Evolutionary conservation across 2,888 invertebrate genomes (phyloP).

Genomic region (Chydorus sphaericus): DNA sequence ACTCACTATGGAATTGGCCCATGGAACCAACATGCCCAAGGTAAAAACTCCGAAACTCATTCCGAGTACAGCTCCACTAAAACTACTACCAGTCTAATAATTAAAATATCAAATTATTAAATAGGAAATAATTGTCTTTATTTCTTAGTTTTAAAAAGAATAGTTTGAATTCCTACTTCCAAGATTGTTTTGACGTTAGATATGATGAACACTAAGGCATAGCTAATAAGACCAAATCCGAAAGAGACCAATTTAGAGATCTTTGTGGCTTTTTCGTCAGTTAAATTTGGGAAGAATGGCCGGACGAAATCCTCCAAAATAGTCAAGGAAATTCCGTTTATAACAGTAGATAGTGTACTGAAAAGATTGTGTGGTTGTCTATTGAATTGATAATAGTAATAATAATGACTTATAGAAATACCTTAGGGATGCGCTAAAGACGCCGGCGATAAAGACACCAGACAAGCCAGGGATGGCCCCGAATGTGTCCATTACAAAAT

Average conservation of each 20-base stretch:
- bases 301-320: conserved; percentile 72
- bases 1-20: conserved; percentile 60
- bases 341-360: too few relatives aligned
- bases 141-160: too few relatives aligned
- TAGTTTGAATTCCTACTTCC: too few relatives aligned
- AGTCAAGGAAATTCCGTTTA: too few relatives aligned
- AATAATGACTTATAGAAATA: conserved; percentile 26
- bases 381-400: background rate
- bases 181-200: conserved; percentile 74
- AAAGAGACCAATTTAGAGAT: conserved; percentile 55
- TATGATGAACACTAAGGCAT: conserved; percentile 68
- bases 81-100: too few relatives aligned
- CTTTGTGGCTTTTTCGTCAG: conserved; percentile 25
- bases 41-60: conserved; percentile 74
- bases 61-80: conserved; percentile 80
- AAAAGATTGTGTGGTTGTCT: too few relatives aligned
- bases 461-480: conserved; percentile 61
- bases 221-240: conserved; percentile 56
- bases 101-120: too few relatives aligned
- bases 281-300: conserved; percentile 34
- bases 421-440: conserved; percentile 92
- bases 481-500: conserved; percentile 73
- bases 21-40: conserved; percentile 75
- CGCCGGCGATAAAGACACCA: conserved; percentile 86
- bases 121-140: too few relatives aligned